Conservation (phyloP, 1,140 invertebrate species). For the Drosophila obscura region DNA sequence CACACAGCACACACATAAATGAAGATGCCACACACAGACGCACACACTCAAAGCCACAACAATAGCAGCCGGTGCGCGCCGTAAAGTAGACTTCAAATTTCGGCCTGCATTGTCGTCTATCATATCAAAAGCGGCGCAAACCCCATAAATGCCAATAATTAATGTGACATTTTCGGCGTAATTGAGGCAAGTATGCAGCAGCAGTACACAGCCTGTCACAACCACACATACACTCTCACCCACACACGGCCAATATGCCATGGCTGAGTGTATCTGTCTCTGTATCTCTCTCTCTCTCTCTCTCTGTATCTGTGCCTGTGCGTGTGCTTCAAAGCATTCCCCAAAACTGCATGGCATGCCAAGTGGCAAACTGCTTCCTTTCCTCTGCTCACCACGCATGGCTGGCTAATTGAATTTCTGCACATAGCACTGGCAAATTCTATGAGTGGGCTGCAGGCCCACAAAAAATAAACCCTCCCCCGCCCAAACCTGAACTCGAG, state of each 20-base stretch:
- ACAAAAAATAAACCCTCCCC: slow-evolving; percentile 6
- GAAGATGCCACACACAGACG: slow-evolving; percentile 46
- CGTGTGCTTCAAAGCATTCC: slow-evolving; percentile 66
- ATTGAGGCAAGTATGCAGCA: slow-evolving; percentile 68
- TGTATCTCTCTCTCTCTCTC: slow-evolving; percentile 5
- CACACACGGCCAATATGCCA: slow-evolving; percentile 22
- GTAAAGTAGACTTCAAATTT: slow-evolving; percentile 67
- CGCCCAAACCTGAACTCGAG: not conserved
- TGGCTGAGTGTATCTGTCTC: slow-evolving; percentile 38
- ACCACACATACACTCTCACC: slow-evolving; percentile 31
- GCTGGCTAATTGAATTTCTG: slow-evolving; percentile 73
- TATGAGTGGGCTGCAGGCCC: slow-evolving; percentile 23
- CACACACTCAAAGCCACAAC: slow-evolving; percentile 52
- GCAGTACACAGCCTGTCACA: slow-evolving; percentile 36
- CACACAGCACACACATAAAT: slow-evolving; percentile 29
- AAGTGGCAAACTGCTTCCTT: slow-evolving; percentile 67
- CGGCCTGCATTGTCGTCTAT: slow-evolving; percentile 59
- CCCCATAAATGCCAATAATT: slow-evolving; percentile 81
- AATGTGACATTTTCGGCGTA: slow-evolving; percentile 80
- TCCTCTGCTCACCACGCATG: slow-evolving; percentile 41
- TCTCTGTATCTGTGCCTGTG: slow-evolving; percentile 26
- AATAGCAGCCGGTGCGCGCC: slow-evolving; percentile 25
- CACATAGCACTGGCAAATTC: slow-evolving; percentile 50
- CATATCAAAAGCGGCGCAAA: slow-evolving; percentile 76
- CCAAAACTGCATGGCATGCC: slow-evolving; percentile 66